Base-by-base conservation (phyloP, 2,113 vertebrate species). In the Prolemur simus region DNA sequence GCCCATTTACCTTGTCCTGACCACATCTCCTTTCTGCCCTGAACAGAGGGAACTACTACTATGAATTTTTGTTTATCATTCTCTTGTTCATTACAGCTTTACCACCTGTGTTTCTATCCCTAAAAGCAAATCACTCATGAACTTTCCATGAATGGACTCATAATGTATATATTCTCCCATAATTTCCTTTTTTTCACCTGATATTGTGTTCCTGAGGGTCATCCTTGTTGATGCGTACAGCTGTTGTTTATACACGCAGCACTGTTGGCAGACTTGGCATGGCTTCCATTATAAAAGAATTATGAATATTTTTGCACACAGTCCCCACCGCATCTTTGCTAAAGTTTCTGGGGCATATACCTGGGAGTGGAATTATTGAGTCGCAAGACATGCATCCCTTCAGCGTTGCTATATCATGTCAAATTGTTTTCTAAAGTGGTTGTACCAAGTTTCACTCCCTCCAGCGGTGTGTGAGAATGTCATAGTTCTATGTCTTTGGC, bases 81-180 rank as follows among this genome's bases (percentile, higher is more conserved):
- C 52, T 29, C 25, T 82, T 81, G 5, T 77, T 87, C 58, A 64
- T 74, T 58, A 49, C 58, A 93, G 21, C 82, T 92, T 96, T 96
- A 82, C 54, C 20, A n/a, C 56, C n/a, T 49, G 8, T 42, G 49
- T 74, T 89, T 89, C 66, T 73, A 25, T 47, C 20, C 27, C 52
- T 78, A 77, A 93, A 63, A 93, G 45, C 25, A 86, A 86, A 87
- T 73, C 12, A 12, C 32, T 39, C 58, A n/a, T 64, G 37, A 68
- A 78, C 49, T 68, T 83, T 27, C 56, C 9, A 20, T 47, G 78
- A 91, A 21, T 89, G 27, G 45, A 49, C 66, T 34, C 49, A 3
- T 29, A 64, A 73, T 63, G 10, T 73, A 45, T 73, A 18, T 37
- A 47, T 42, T 83, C 60, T 64, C 64, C 32, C 87, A 1, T 45